Evolutionary conservation across 2,113 vertebrate genomes (phyloP), one percentile per base, ranked within the genome.

Genomic region (Rallus limicola): DNA sequence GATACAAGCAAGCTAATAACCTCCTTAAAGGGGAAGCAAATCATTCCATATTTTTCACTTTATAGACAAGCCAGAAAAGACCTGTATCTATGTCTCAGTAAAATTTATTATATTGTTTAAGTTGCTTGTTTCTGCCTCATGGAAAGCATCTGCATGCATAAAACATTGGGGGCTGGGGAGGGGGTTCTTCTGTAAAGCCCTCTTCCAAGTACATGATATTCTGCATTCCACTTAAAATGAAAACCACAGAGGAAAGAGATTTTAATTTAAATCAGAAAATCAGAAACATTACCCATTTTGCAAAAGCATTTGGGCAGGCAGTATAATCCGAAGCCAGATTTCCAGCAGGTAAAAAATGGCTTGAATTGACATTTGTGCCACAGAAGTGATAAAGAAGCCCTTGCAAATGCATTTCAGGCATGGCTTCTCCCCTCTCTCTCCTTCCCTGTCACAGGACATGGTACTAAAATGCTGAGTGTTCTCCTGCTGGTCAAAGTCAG

Each of bases 1-100:
- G 91, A 96, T 95, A 97, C 91, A 97, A 96, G 92, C 90, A 89
- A 97, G 97, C 96, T 97, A 97, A 97, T 97, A 97, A 97, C 95
- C 95, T 97, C 82, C 97, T 97, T 95, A 97, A 94, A 97, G 97
- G 42, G 55, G 93, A 97, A 97, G 96, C 87, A 95, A 97, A 97
- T 96, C 94, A 97, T 97, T 96, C 94, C 79, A 88, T 92, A 96
- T 97, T 97, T 98, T 97, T 94, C 95, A 96, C 95, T 97, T 97
- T 95, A 97, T 96, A 93, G 98, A 97, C 97, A 98, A 97, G 93
- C 75, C 90, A 95, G 82, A 67, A 97, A 96, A 96, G 88, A 88
- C 96, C 63, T 52, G 92, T 95, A 95, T 97, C 96, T 87, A n/a
- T 69, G 53, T 69, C 93, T 78, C 82, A 50, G 93, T 95, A 78